Base-by-base conservation (phyloP, 2,888 invertebrate genomes). In the Sphaerophoria rueppellii region DNA sequence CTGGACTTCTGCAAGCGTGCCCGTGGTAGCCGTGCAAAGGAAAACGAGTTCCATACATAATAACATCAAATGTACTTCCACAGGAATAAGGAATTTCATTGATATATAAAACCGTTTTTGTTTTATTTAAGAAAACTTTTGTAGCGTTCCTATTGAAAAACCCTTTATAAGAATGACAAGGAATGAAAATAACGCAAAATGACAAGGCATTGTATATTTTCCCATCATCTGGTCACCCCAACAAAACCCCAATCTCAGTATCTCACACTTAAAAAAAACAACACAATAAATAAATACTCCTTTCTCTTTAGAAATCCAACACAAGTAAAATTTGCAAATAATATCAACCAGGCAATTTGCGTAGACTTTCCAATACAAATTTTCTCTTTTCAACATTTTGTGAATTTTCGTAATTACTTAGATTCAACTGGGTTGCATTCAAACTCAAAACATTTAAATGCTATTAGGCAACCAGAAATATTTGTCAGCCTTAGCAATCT, bases 391-490 rank as follows among this genome's bases (percentile, higher is more conserved):
- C 5, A 12, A 52, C 34, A 43, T 46, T 52, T 55, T n/a, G 35
- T 32, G 24, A 24, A 24, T 24, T 24, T 24, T 24, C 16, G 43
- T 12, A 0, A 7, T 4, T 34, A 46, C 35, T 35, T 16, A 11
- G 12, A 12, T 37, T 40, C 9, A 40, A 6, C 16, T 67, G 65
- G 52, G 65, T 4, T n/a, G 40, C 6, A 35, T 52, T 67, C 16
- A 65, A 67, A 72, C 57, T 78, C 52, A 37, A 78, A 73, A 61
- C 50, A 69, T 73, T 73, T 73, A 79, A 78, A 65, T 35, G 43
- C 14, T 60, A 79, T 4, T 54, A 60, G 67, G 67, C 4, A 16
- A 37, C 12, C 73, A 79, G 46, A 57, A 57, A 12, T 4, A n/a
- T n/a, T 16, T n/a, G 43, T 12, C 48, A n/a, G 32, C 3, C 4